A percentile compares a stretch with the other conserved stretches of the same genome.
phyloP scores from a whole-genome alignment of 2,113 vertebrate species.

The Anas platyrhynchos region DNA sequence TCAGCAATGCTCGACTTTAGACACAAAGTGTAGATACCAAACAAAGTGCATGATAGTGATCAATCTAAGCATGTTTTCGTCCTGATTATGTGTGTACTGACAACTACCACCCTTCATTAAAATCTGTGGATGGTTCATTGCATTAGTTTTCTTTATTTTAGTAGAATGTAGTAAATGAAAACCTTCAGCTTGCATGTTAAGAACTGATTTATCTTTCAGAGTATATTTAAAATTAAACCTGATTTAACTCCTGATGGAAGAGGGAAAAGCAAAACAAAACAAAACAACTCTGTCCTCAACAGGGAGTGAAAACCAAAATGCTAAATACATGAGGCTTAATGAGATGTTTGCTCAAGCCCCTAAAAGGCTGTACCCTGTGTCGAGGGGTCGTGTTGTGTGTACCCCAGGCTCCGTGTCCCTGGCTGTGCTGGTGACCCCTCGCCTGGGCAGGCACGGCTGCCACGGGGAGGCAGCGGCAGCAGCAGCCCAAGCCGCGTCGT shows the following conservation, averaged over 20 bases:
- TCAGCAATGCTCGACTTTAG: not conserved
- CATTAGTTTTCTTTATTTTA: not conserved
- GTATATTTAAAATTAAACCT: not conserved
- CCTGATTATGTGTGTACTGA: not conserved
- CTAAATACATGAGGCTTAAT: fast-evolving
- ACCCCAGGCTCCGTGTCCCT: fast-evolving
- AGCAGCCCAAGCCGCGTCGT: not conserved
- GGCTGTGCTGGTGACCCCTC: not conserved
- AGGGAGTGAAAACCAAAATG: fast-evolving
- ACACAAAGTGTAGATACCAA: not conserved
- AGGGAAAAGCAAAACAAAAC: not conserved
- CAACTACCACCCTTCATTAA: constrained; percentile 40
- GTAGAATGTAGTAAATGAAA: not conserved
- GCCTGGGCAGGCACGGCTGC: not conserved
- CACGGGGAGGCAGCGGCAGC: not conserved
- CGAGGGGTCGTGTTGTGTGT: not conserved
- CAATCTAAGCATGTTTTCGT: not conserved
- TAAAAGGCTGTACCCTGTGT: not conserved
- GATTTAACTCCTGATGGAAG: not conserved
- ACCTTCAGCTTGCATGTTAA: not conserved
- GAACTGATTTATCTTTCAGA: not conserved
- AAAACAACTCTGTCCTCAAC: not conserved
- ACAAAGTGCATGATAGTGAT: not conserved
- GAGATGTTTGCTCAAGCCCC: not conserved
- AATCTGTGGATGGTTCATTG: constrained; percentile 13